Conservation (phyloP, 2,113 vertebrate species). For the Anolis sagrei region DNA sequence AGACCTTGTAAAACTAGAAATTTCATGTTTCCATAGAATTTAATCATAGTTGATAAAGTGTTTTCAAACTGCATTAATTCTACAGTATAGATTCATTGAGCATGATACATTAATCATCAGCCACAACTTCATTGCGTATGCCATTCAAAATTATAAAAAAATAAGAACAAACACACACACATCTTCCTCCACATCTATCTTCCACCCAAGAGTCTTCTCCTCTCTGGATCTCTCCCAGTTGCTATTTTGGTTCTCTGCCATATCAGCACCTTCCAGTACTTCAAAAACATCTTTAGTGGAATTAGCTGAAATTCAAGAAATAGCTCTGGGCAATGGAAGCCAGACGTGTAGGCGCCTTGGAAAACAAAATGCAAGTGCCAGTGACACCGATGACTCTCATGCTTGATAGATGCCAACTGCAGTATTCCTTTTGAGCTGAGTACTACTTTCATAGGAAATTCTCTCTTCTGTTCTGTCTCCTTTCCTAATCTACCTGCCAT, state of each 20-base stretch:
- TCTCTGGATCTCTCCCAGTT: background rate
- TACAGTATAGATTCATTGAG: too few relatives aligned
- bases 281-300: background rate
- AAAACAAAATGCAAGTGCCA: background rate
- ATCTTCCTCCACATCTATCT: background rate
- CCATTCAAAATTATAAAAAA: too few relatives aligned
- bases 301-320: slow-evolving; percentile 29
- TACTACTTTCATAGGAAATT: background rate
- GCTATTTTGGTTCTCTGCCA: background rate
- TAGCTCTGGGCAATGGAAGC: background rate
- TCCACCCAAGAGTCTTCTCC: background rate
- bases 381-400: background rate
- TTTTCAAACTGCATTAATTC: too few relatives aligned
- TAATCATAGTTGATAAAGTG: too few relatives aligned
- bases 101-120: too few relatives aligned
- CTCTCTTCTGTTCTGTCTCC: background rate
- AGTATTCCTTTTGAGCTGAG: background rate
- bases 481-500: background rate
- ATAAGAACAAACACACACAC: too few relatives aligned
- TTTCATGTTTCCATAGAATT: too few relatives aligned
- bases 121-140: too few relatives aligned
- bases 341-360: slow-evolving; percentile 6
- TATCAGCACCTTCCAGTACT: slow-evolving; percentile 5
- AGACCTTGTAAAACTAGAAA: too few relatives aligned
- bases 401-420: background rate